Conservation (phyloP, 2,797 vertebrate genomes). For the Enteromius unitaeniatus region DNA sequence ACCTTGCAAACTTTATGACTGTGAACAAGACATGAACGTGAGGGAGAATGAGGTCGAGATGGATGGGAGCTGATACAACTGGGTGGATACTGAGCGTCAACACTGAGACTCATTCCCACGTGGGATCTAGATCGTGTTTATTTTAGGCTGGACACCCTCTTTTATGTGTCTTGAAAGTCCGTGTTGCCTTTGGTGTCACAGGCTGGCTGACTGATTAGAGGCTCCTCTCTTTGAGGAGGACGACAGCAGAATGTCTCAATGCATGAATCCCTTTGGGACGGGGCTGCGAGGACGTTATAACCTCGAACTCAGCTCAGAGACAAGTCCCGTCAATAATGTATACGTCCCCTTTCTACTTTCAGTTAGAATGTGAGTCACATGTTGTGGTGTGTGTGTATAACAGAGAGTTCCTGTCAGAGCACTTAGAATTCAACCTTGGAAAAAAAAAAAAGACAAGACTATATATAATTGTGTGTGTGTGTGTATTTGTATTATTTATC, state of each 20-base stretch:
- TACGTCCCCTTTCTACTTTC: constrained; percentile 30
- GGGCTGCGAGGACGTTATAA: neutral
- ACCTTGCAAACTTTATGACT: constrained; percentile 60
- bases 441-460: neutral
- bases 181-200: constrained; percentile 14
- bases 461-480: neutral
- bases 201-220: constrained; percentile 25
- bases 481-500: no score
- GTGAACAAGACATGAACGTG: constrained; percentile 41
- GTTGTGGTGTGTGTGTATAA: constrained; percentile 37
- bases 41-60: constrained; percentile 12
- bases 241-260: constrained; percentile 34
- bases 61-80: constrained; percentile 10
- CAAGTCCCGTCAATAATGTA: constrained; percentile 51
- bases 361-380: constrained; percentile 43
- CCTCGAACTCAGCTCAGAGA: constrained; percentile 30
- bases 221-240: constrained; percentile 16
- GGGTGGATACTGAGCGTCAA: neutral
- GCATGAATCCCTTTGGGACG: neutral
- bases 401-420: constrained; percentile 1
- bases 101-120: neutral
- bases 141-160: constrained; percentile 11
- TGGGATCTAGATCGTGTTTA: constrained; percentile 2
- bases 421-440: neutral
- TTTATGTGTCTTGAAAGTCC: constrained; percentile 34